Evolutionary conservation across 2,113 vertebrate species (phyloP).

Genomic region (Pelusios castaneus): DNA sequence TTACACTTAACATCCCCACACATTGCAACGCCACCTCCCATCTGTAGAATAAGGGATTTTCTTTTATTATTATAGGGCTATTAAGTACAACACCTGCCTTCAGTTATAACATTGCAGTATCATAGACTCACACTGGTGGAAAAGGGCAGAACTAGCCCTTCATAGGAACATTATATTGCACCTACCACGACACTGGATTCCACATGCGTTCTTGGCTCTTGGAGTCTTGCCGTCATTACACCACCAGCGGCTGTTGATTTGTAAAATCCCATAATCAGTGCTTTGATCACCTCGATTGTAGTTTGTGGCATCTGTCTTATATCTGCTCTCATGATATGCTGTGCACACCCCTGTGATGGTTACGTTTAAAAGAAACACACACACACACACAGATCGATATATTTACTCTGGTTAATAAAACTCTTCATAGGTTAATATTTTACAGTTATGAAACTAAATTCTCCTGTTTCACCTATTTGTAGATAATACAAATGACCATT

Average conservation of each 20-base stretch:
- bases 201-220: background rate
- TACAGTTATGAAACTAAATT: background rate
- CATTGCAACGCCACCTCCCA: background rate
- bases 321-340: conserved; percentile 64
- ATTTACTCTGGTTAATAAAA: background rate
- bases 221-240: conserved; percentile 64
- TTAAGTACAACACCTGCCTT: background rate
- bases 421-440: background rate
- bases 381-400: background rate
- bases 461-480: background rate
- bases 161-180: background rate
- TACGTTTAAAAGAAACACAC: background rate
- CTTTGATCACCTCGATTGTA: conserved; percentile 41
- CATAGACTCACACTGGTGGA: background rate
- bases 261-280: conserved; percentile 77
- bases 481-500: background rate
- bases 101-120: background rate
- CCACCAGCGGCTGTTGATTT: conserved; percentile 78
- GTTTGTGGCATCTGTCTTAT: conserved; percentile 61
- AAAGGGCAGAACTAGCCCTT: background rate
- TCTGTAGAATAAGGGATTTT: background rate
- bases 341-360: conserved; percentile 75
- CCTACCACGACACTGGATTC: conserved; percentile 36
- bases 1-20: accelerated
- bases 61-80: background rate